phyloP scores from a whole-genome alignment of 2,797 vertebrate genomes.

The Salmo trutta region DNA sequence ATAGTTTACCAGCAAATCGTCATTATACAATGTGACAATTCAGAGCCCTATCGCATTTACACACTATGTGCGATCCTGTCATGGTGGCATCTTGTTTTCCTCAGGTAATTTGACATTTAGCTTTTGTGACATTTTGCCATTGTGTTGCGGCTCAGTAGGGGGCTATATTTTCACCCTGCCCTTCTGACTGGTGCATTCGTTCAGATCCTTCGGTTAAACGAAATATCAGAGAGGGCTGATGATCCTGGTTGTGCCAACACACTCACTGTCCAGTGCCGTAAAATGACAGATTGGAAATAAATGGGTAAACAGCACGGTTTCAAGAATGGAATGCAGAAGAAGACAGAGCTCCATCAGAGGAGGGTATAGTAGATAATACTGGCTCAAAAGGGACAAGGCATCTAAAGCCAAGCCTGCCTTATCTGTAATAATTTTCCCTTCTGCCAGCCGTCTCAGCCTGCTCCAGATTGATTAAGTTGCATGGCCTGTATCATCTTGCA shows the following conservation, averaged over 20 bases:
- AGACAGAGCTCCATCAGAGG: conserved; percentile 24
- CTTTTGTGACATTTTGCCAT: conserved; percentile 58
- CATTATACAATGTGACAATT: conserved; percentile 63
- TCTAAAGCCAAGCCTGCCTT: conserved; percentile 53
- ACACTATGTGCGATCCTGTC: conserved; percentile 52
- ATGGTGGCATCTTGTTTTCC: conserved; percentile 43
- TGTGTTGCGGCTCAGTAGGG: conserved; percentile 6
- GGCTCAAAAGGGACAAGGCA: conserved; percentile 55
- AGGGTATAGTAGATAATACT: conserved; percentile 44
- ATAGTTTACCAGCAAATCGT: conserved; percentile 58
- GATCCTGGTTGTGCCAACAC: background rate
- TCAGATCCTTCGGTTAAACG: conserved; percentile 14
- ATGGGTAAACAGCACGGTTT: background rate
- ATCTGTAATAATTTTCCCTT: conserved; percentile 63
- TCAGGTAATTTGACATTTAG: conserved; percentile 65
- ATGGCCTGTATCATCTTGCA: conserved; percentile 28
- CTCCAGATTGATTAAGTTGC: conserved; percentile 52
- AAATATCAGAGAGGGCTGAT: conserved; percentile 1
- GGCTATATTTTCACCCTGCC: conserved; percentile 12
- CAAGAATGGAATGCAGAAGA: background rate
- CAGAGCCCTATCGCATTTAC: conserved; percentile 53
- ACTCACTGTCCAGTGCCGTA: background rate
- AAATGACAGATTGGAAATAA: no score
- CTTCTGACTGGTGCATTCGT: conserved; percentile 25
- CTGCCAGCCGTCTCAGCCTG: conserved; percentile 27